Conservation (phyloP, 2,113 vertebrate species). For the Heliornis fulica region DNA sequence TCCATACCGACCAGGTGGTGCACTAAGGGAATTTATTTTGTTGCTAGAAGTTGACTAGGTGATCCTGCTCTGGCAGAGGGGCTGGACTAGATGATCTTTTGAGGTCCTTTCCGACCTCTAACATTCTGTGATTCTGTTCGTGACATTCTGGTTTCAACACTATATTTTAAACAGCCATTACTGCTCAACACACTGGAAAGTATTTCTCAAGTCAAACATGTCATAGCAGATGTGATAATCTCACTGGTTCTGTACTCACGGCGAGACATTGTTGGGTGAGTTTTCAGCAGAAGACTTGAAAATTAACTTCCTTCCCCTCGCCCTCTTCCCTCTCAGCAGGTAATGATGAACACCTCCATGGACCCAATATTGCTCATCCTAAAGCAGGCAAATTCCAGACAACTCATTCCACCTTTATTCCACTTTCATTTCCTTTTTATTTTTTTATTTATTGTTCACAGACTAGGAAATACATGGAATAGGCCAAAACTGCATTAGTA, state of each 20-base stretch:
- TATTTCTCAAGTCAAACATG: not conserved
- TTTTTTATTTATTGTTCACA: not conserved
- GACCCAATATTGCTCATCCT: not conserved
- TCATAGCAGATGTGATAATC: not conserved
- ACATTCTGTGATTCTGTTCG: no score
- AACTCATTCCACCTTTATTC: not conserved
- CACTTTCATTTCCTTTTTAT: not conserved
- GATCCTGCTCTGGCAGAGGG: no score
- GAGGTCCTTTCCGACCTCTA: no score
- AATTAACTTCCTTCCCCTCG: accelerated
- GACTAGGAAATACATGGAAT: not conserved
- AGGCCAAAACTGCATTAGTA: not conserved
- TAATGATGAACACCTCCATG: not conserved
- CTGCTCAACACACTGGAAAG: not conserved
- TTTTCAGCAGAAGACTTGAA: not conserved
- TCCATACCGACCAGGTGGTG: not conserved
- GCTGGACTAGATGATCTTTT: no score
- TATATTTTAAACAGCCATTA: not conserved
- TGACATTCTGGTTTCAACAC: not conserved
- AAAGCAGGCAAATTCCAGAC: not conserved
- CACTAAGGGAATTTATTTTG: not conserved
- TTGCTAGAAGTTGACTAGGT: not conserved
- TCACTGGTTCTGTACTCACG: not conserved
- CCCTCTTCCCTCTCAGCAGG: not conserved
- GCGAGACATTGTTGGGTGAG: not conserved